These are phyloP conservation scores for Rhopalosiphum nymphaeae DNA, from an alignment of 2,888 invertebrate genomes.

Conservation along the genomic window DNA sequence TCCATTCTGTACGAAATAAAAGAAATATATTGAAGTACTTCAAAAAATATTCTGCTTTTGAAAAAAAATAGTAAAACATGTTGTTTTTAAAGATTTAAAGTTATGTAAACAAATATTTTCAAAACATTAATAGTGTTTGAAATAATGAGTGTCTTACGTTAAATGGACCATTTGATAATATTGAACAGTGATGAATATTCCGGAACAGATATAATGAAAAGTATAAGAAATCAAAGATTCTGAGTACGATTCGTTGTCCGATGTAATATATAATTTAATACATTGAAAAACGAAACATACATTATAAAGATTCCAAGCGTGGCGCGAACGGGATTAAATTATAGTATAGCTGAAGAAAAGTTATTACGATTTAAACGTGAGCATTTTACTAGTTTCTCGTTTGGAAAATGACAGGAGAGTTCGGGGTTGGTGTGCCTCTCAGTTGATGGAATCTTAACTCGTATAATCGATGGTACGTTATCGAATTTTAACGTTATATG, in stretches of 20 bases:
- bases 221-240: background rate
- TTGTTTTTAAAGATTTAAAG: background rate
- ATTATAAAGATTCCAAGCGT: background rate
- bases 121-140: background rate
- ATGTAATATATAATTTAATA: background rate
- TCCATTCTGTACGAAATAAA: no score
- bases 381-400: background rate
- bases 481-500: background rate
- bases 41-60: background rate
- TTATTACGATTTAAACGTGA: background rate
- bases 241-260: background rate
- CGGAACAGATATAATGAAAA: background rate
- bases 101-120: background rate
- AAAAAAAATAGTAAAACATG: background rate
- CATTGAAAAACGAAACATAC: background rate
- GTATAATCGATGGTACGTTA: background rate
- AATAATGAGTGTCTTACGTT: background rate
- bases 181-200: background rate
- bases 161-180: background rate
- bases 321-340: background rate
- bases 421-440: background rate
- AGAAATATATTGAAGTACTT: background rate
- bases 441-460: no score
- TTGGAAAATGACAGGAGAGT: background rate
- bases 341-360: background rate